These are phyloP conservation scores for Pogonomyrmex californicus DNA, from an alignment of 1,140 invertebrate genomes.

Conservation along the genomic window DNA sequence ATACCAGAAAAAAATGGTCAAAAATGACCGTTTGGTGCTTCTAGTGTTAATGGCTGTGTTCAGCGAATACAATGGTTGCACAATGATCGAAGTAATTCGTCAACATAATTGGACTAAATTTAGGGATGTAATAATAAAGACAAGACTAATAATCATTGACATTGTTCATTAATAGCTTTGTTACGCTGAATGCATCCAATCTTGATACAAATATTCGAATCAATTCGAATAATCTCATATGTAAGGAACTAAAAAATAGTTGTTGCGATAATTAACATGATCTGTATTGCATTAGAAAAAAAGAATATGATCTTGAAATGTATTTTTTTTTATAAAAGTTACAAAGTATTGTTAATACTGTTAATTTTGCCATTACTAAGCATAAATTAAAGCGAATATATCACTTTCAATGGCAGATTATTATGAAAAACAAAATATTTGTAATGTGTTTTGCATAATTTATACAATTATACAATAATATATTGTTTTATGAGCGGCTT, in stretches of 20 bases:
- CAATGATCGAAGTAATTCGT: too few relatives aligned
- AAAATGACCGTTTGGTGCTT: too few relatives aligned
- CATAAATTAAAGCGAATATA: neutral
- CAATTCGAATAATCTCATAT: neutral
- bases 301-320: neutral
- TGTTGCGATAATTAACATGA: neutral
- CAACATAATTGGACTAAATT: too few relatives aligned
- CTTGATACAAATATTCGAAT: constrained; percentile 9
- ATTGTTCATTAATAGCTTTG: too few relatives aligned
- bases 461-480: neutral
- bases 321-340: constrained; percentile 44
- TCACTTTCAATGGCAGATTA: neutral
- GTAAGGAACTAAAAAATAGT: constrained; percentile 8
- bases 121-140: too few relatives aligned
- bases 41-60: too few relatives aligned
- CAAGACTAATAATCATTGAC: too few relatives aligned
- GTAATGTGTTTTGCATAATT: neutral
- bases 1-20: too few relatives aligned
- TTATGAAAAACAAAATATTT: constrained; percentile 11
- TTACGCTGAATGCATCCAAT: neutral
- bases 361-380: constrained; percentile 48
- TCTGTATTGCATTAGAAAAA: neutral
- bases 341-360: constrained; percentile 51
- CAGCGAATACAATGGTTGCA: too few relatives aligned
- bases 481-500: neutral